Conservation (phyloP, 2,888 invertebrate genomes). For the Bombylius discolor region DNA sequence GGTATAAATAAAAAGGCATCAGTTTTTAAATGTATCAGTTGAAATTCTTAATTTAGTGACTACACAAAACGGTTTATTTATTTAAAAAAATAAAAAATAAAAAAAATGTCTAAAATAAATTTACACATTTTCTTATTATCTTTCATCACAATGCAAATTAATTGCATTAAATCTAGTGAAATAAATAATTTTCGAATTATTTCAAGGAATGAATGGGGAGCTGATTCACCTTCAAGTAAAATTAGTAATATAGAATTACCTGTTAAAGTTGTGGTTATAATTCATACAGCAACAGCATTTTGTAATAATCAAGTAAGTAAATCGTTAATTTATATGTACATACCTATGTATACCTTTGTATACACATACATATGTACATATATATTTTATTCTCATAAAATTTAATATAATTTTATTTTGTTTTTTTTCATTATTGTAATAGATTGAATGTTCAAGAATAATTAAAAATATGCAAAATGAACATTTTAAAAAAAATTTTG, state of each 20-base stretch:
- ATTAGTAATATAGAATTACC: neutral
- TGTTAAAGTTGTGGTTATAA: neutral
- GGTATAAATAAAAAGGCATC: no score
- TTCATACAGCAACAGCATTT: neutral
- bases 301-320: neutral
- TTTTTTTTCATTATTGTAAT: conserved; percentile 7
- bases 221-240: neutral
- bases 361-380: no score
- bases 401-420: neutral
- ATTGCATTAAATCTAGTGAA: neutral
- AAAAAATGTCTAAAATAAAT: neutral
- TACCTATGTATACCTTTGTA: no score
- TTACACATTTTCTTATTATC: neutral
- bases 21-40: no score
- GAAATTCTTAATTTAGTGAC: no score
- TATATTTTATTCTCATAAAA: neutral
- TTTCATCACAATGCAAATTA: neutral
- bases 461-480: conserved; percentile 41
- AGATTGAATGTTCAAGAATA: conserved; percentile 45
- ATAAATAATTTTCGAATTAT: neutral
- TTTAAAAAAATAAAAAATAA: neutral
- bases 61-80: no score
- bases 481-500: conserved; percentile 54
- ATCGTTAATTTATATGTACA: neutral
- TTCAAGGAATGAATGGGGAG: neutral